Conservation (phyloP, 2,113 vertebrate species). For the Python bivittatus region DNA sequence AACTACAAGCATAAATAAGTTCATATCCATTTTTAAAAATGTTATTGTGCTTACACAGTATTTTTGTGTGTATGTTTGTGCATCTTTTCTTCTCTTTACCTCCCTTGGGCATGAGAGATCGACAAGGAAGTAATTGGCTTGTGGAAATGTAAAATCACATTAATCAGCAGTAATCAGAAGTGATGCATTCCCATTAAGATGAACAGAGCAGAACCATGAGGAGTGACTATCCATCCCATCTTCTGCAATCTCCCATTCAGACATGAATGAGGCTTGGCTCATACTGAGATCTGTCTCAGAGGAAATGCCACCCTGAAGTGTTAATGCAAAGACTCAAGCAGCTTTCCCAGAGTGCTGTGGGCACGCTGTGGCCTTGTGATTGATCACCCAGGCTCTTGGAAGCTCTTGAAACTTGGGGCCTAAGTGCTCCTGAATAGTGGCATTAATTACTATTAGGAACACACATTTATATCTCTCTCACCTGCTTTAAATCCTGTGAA, state of each 20-base stretch:
- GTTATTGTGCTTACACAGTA: background rate
- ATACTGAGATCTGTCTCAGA: background rate
- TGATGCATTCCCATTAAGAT: background rate
- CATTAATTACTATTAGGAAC: conserved; percentile 75
- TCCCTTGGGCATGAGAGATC: background rate
- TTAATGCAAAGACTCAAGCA: background rate
- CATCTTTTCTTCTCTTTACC: background rate
- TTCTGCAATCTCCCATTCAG: background rate
- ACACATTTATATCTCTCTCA: conserved; percentile 71
- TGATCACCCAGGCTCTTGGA: conserved; percentile 54
- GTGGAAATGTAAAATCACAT: background rate
- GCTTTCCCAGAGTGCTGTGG: background rate
- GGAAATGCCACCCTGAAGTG: background rate
- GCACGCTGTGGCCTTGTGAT: conserved; percentile 39
- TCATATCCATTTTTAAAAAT: background rate
- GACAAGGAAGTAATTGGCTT: background rate
- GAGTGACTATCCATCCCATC: background rate
- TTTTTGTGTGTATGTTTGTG: background rate
- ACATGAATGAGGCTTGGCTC: background rate
- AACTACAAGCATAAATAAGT: background rate
- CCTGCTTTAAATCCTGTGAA: conserved; percentile 73
- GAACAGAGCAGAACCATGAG: background rate
- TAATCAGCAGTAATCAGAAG: background rate
- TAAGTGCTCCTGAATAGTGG: conserved; percentile 68
- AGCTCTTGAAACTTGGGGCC: conserved; percentile 48